Evolutionary conservation across 2,797 vertebrate species (phyloP).

Genomic region (Crenichthys baileyi): DNA sequence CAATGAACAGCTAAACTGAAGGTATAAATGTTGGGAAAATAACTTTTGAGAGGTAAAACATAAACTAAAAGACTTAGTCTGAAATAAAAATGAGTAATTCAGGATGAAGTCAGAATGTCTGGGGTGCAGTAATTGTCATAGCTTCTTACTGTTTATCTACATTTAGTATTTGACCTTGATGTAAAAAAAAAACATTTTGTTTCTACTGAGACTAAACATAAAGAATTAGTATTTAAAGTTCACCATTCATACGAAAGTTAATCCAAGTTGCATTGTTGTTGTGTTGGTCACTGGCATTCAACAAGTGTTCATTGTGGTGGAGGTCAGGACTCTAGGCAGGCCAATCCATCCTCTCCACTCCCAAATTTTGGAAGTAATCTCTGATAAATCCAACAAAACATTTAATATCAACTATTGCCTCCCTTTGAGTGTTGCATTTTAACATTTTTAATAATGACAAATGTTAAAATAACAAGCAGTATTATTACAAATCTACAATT

Average conservation of each 20-base stretch:
- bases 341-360: background rate
- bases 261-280: background rate
- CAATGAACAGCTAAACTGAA: too few species aligned
- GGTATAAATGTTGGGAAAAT: background rate
- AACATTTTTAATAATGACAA: background rate
- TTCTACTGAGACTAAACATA: background rate
- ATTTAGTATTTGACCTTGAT: background rate
- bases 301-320: too few species aligned
- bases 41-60: background rate
- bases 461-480: too few species aligned
- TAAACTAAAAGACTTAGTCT: too few species aligned
- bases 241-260: background rate
- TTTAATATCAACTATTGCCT: background rate
- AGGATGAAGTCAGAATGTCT: background rate
- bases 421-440: background rate
- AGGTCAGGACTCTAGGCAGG: too few species aligned
- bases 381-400: background rate
- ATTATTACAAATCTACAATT: too few species aligned
- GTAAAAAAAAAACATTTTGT: background rate
- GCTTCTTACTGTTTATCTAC: background rate
- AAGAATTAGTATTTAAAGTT: background rate
- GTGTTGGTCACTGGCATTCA: too few species aligned
- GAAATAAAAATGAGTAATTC: background rate
- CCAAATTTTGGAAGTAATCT: background rate
- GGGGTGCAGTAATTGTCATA: background rate